A percentile compares a stretch with the other conserved stretches of the same genome.
Evolutionary conservation across 30 jellyfish, hydroid and myxozoan species (phyloP).

Genomic region (Pelagia noctiluca): DNA sequence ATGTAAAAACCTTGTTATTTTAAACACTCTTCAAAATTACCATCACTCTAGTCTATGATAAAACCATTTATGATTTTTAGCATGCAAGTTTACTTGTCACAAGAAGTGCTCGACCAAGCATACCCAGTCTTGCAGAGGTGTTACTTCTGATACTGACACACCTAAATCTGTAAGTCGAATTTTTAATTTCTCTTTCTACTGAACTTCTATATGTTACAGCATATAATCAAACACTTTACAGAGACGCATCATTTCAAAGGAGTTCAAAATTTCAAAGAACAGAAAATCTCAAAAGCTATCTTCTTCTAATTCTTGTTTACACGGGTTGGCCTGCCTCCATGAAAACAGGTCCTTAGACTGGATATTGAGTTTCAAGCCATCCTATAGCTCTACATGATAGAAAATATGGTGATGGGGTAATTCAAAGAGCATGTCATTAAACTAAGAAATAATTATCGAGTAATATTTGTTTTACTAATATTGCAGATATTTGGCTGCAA

Average conservation of each 20-base stretch:
- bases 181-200: no score
- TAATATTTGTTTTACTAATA: not conserved
- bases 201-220: no score
- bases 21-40: no score
- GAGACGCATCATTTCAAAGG: no score
- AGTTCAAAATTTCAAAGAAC: no score
- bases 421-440: not conserved
- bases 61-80: conserved; percentile 56
- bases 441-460: not conserved
- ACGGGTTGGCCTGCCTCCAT: no score
- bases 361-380: not conserved
- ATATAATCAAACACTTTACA: no score
- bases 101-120: conserved; percentile 79
- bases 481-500: conserved; percentile 78
- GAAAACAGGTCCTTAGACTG: no score
- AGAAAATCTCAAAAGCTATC: not conserved
- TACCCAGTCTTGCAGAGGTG: conserved; percentile 70
- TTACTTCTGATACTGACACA: conserved; percentile 65
- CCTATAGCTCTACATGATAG: no score
- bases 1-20: no score
- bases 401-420: not conserved
- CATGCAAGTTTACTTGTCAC: conserved; percentile 93
- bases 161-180: conserved; percentile 70
- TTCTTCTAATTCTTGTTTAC: not conserved
- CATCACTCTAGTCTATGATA: no score